Conservation (phyloP, 2,113 vertebrate genomes). For the Barnardius zonarius region DNA sequence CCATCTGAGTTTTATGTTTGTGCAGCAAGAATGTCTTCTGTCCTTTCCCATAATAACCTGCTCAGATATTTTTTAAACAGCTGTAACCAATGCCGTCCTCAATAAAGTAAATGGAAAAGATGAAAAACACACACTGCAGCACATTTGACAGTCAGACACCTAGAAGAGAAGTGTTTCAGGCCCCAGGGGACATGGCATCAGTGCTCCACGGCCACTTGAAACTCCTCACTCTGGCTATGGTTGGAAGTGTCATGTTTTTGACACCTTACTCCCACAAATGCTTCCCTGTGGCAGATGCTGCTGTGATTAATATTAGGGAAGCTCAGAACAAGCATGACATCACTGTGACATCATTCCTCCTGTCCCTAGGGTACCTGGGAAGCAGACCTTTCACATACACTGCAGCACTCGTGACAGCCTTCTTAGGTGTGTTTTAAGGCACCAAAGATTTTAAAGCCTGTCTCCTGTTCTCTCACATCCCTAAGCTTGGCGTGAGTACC, state of each 20-base stretch:
- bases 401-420: fast-evolving
- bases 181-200: neutral
- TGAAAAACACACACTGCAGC: neutral
- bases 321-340: neutral
- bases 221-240: neutral
- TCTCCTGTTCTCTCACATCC: neutral
- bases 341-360: neutral
- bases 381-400: neutral
- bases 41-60: slow-evolving; percentile 41
- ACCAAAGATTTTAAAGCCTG: neutral
- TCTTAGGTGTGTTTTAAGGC: neutral
- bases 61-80: slow-evolving; percentile 50
- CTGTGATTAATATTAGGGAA: slow-evolving; percentile 17
- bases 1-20: slow-evolving; percentile 26
- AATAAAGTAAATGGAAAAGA: slow-evolving; percentile 31
- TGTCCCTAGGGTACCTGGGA: neutral
- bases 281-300: neutral
- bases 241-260: slow-evolving; percentile 7
- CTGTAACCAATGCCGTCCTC: neutral
- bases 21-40: neutral
- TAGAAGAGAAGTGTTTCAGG: slow-evolving; percentile 21
- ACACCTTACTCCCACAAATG: slow-evolving; percentile 13
- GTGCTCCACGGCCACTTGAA: neutral
- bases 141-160: slow-evolving; percentile 32
- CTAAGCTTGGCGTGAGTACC: neutral